Conservation (phyloP, 2,113 vertebrate genomes). For the Dicentrarchus labrax region DNA sequence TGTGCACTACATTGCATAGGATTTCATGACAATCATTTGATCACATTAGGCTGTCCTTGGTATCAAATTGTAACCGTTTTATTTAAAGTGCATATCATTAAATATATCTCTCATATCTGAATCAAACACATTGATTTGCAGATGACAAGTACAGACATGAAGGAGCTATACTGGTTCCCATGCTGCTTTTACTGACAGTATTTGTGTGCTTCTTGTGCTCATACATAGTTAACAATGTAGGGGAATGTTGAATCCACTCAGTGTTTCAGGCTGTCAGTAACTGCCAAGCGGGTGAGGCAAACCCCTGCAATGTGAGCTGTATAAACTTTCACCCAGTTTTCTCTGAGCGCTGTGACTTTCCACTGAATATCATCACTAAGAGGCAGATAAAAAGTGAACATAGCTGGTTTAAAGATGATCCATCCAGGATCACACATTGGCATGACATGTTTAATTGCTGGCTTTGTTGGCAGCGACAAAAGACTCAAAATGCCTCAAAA, state of each 20-base stretch:
- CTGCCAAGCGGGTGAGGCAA: neutral
- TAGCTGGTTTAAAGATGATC: neutral
- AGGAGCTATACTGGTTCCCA: neutral
- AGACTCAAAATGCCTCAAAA: neutral
- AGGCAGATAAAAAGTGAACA: neutral
- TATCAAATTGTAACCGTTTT: neutral
- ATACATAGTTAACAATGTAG: neutral
- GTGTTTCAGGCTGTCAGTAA: neutral
- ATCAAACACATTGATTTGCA: neutral
- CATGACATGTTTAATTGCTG: neutral
- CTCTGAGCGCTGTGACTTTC: constrained; percentile 5
- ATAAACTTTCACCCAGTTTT: constrained; percentile 48
- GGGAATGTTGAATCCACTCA: constrained; percentile 14
- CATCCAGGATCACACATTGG: neutral
- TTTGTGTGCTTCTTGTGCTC: neutral
- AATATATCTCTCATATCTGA: neutral
- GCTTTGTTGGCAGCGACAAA: neutral
- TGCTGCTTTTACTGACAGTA: neutral
- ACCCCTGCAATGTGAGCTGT: constrained; percentile 37
- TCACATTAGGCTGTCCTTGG: neutral
- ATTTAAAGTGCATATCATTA: neutral
- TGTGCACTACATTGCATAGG: neutral
- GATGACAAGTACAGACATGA: neutral
- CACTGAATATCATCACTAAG: neutral
- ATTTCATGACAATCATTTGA: neutral